phyloP scores from a whole-genome alignment of 1,140 invertebrate genomes.

The Protaetia brevitarsis region DNA sequence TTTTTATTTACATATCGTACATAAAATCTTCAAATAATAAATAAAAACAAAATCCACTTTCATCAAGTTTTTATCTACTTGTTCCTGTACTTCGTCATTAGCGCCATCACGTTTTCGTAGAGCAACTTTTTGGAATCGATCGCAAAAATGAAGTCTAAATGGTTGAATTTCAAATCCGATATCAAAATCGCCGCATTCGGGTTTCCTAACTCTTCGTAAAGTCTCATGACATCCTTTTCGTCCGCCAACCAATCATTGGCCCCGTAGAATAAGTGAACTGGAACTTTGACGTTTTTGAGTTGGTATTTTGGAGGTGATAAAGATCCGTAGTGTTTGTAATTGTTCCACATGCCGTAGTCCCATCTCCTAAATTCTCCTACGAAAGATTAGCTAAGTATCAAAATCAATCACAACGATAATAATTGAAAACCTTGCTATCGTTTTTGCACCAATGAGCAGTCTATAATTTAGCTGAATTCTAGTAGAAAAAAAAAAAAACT shows the following conservation, averaged over 20 bases:
- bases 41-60: too few relatives aligned
- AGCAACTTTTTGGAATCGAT: constrained; percentile 25
- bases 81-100: not conserved
- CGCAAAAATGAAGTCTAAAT: constrained; percentile 32
- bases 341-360: constrained; percentile 9
- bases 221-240: constrained; percentile 18
- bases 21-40: too few relatives aligned
- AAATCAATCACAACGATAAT: not conserved
- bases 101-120: not conserved
- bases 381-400: not conserved
- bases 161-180: constrained; percentile 29
- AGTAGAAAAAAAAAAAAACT: not conserved
- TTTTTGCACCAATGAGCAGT: too few relatives aligned
- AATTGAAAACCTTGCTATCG: too few relatives aligned
- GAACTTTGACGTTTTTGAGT: constrained; percentile 21
- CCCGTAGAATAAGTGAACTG: constrained; percentile 22
- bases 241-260: constrained; percentile 13
- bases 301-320: constrained; percentile 17
- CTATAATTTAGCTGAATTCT: not conserved
- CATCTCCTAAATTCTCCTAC: constrained; percentile 18
- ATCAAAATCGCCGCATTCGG: constrained; percentile 35
- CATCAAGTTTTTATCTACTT: too few relatives aligned
- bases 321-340: constrained; percentile 20
- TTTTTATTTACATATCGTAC: too few relatives aligned
- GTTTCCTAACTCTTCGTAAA: constrained; percentile 51